Conservation (phyloP, 2,797 vertebrate genomes). For the Chiloscyllium punctatum region DNA sequence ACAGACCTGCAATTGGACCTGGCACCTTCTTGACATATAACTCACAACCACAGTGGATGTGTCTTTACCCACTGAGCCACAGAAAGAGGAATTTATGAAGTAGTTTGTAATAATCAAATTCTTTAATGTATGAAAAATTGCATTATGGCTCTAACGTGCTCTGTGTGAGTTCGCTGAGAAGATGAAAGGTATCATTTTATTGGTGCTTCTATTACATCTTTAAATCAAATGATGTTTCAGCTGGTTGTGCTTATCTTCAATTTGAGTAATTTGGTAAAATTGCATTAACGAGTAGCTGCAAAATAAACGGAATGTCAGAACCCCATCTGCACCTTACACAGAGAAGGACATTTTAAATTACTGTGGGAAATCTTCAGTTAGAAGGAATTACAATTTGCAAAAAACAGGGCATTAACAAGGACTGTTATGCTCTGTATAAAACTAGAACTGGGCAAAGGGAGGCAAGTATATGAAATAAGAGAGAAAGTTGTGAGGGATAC, state of each 20-base stretch:
- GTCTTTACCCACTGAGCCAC: conserved; percentile 3
- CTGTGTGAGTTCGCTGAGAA: conserved; percentile 32
- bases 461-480: not conserved
- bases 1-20: not conserved
- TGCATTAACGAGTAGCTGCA: conserved; percentile 31
- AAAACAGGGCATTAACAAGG: not conserved
- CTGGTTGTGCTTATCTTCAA: conserved; percentile 34
- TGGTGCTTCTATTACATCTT: conserved; percentile 23
- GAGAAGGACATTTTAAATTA: conserved; percentile 34
- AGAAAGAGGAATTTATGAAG: not conserved
- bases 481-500: not conserved
- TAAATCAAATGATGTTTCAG: conserved; percentile 34
- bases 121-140: not conserved
- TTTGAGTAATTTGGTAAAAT: conserved; percentile 36
- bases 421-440: not conserved
- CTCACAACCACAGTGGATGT: not conserved
- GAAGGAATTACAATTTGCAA: conserved; percentile 23
- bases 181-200: conserved; percentile 32
- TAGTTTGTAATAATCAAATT: not conserved
- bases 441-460: not conserved
- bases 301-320: conserved; percentile 35
- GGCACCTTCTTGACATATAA: not conserved
- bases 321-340: not conserved
- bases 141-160: not conserved
- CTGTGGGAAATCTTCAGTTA: conserved; percentile 36